Evolutionary conservation across 1,140 invertebrate genomes (phyloP).

Genomic region (Elymnias hypermnestra): DNA sequence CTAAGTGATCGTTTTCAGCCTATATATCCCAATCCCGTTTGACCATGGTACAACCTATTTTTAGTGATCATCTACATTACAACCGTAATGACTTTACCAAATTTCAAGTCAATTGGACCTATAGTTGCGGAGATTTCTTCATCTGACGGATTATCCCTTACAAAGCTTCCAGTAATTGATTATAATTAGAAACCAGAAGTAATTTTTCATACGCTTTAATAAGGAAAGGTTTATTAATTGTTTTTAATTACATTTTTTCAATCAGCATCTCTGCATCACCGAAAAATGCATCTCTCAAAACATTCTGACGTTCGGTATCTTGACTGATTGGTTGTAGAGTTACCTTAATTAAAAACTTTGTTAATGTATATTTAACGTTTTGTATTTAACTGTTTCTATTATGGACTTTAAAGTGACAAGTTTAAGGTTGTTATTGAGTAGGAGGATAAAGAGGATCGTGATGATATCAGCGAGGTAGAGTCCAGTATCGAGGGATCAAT

Average conservation of each 20-base stretch:
- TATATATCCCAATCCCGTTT: too few relatives aligned
- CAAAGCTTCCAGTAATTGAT: too few relatives aligned
- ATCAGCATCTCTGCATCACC: constrained; percentile 13
- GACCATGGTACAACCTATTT: too few relatives aligned
- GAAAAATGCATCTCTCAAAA: constrained; percentile 25
- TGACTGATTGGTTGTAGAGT: constrained; percentile 39
- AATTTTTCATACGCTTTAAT: not conserved
- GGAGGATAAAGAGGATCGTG: constrained; percentile 25
- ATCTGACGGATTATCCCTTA: too few relatives aligned
- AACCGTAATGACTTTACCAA: too few relatives aligned
- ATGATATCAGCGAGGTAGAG: constrained; percentile 39
- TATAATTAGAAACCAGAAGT: not conserved
- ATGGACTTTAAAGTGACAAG: constrained; percentile 22
- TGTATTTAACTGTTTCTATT: not conserved
- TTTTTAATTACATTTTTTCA: constrained; percentile 10
- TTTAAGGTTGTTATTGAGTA: not conserved
- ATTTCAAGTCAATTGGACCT: too few relatives aligned
- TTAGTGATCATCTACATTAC: too few relatives aligned
- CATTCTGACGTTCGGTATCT: constrained; percentile 29
- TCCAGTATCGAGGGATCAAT: constrained; percentile 53
- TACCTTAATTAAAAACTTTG: constrained; percentile 42
- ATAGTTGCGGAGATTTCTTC: too few relatives aligned
- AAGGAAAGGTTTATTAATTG: constrained; percentile 3
- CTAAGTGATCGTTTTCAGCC: too few relatives aligned
- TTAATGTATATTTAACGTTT: constrained; percentile 19